Base-by-base conservation (phyloP, 2,888 invertebrate genomes). In the Dynastes hyllus region DNA sequence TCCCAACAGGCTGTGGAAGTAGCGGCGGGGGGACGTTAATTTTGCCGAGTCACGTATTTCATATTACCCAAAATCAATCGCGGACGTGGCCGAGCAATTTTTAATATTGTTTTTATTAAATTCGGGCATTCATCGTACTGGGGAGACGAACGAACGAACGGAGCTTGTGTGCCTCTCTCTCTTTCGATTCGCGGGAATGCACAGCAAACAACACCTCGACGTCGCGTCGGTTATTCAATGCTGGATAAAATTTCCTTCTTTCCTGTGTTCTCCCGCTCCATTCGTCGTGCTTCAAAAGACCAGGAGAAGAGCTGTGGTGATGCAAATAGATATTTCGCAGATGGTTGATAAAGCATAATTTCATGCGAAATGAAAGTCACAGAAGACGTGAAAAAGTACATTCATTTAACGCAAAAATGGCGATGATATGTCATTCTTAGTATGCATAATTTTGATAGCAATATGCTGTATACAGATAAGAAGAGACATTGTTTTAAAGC, bases 61-160 rank as follows among this genome's bases (percentile, higher is more conserved):
- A 80, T 80, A 80, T 80, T 80, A 80, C 77, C 45, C 66, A 71
- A 75, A 80, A 80, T 80, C 80, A 80, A 80, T 80, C 80, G 80
- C 51, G 77, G 70, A 61, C 69, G 67, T 67, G 79, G 76, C 58
- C 61, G 45, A 70, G 75, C 78, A 80, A 80, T 80, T 80, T 80
- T 80, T 80, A 80, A 80, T 80, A 80, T 80, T 78, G 77, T 80
- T 80, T 80, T 80, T 77, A 73, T 77, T 77, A 77, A 77, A 77
- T 77, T 77, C 78, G 77, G 32, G 58, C 76, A 76, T 79, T 78
- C 78, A 75, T 78, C 73, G 63, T 63, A 29, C 13, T 13, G 63
- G 45, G 11, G 9, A 63, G 29, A 5, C 63, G 63, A 63, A 11
- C 11, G 45, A 45, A 8, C 9, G 11, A 45, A 11, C 45, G 9